Percentiles rank a stretch among this genome's conserved stretches.
These are phyloP conservation scores for Drosophila engyochracea DNA, from an alignment of 2,888 invertebrate species.

Conservation along the genomic window DNA sequence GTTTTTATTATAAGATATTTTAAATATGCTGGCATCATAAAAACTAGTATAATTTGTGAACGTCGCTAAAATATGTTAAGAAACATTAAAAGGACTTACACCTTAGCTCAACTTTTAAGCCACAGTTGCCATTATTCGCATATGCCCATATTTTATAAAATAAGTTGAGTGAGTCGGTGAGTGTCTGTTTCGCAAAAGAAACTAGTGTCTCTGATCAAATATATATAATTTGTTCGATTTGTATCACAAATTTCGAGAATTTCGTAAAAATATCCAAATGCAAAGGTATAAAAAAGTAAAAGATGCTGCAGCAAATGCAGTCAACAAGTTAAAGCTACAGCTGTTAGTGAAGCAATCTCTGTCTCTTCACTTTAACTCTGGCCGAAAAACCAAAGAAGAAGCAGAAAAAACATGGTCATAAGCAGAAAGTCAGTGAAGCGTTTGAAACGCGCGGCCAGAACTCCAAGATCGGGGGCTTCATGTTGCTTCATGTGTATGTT, in stretches of 20 bases:
- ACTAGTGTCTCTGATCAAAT: neutral
- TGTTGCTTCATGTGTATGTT: slow-evolving; percentile 59
- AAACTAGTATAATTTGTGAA: too few species aligned
- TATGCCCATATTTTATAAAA: too few species aligned
- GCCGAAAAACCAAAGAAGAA: slow-evolving; percentile 8
- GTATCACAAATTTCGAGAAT: neutral
- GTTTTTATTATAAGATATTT: too few species aligned
- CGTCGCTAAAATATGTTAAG: neutral
- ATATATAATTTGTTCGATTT: neutral
- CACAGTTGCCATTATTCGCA: too few species aligned
- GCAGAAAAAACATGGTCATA: slow-evolving; percentile 8
- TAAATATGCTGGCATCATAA: neutral
- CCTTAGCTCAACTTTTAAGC: too few species aligned
- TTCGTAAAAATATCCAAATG: neutral
- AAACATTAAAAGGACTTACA: neutral
- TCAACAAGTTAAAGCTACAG: slow-evolving; percentile 21
- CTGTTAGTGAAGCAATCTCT: slow-evolving; percentile 36
- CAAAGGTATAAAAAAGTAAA: slow-evolving; percentile 14
- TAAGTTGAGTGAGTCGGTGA: too few species aligned
- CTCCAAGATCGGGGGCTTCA: slow-evolving; percentile 67
- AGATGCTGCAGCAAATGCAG: slow-evolving; percentile 29
- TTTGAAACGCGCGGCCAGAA: slow-evolving; percentile 62
- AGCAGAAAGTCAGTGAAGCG: slow-evolving; percentile 67
- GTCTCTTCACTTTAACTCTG: neutral
- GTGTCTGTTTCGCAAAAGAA: too few species aligned